Evolutionary conservation across 1,140 invertebrate species (phyloP), one percentile per base, ranked within the genome.

Genomic region (Daktulosphaira vitifoliae): DNA sequence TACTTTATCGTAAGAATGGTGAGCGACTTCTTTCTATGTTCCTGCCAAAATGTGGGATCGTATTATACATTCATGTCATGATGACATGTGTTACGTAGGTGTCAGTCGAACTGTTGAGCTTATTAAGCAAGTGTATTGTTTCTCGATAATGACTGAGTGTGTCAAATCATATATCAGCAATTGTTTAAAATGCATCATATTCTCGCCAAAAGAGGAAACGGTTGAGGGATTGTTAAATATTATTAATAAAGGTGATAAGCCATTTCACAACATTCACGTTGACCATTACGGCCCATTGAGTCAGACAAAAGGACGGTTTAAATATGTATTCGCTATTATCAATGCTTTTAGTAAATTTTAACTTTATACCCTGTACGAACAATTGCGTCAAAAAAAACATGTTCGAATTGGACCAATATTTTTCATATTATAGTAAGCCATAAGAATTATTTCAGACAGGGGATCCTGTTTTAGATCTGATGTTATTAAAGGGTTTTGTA

Each of bases 281-380:
- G 51, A 53, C 18, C 51, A 53, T 37, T 26, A 33, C 18, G 51
- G 26, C 33, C 51, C 26, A 23, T 37, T 53, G 13, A 33, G 18
- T 29, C 11, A 13, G 9, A 26, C 50, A 2, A 23, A 26, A 52
- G 3, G 8, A 23, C 22, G 50, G 23, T 16, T 26, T 44, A 67
- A 56, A 16, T 62, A 74, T 51, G 66, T 75, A 25, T 65, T 73
- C 3, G 67, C 67, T 13, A 67, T 72, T 3, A 59, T 73, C 6
- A 71, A 73, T 64, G 65, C 46, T n/a, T n/a, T n/a, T n/a, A n/a
- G n/a, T 71, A 70, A 67, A 71, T 68, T 65, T 44, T 54, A 11
- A 66, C 52, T 49, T 26, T 68, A 38, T 50, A 66, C 20, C 42
- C 67, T n/a, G 66, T 56, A 8, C 64, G 59, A 9, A 65, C 69